Percentiles rank a stretch among this genome's conserved stretches.
phyloP scores from a whole-genome alignment of 2,797 vertebrate species.

The Paedocypris micromegethes region DNA sequence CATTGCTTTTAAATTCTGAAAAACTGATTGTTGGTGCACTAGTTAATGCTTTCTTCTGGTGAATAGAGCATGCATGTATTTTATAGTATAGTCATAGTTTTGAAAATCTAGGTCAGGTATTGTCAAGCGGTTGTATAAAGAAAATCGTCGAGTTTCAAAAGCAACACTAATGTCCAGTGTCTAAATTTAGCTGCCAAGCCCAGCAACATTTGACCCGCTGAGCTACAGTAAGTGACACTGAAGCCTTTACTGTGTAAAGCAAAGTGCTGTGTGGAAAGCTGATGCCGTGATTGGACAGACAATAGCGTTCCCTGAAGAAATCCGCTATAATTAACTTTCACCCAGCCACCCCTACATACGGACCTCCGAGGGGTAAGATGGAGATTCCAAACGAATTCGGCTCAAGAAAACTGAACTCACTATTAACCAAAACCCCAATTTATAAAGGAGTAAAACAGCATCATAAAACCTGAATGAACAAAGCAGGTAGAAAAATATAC shows the following conservation, averaged over 20 bases:
- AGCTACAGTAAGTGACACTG: constrained; percentile 4
- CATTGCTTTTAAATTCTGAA: too few species aligned
- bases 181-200: background rate
- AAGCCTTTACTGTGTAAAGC: constrained; percentile 32
- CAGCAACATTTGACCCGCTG: constrained; percentile 3
- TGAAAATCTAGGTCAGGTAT: constrained; percentile 10
- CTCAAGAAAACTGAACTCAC: too few species aligned
- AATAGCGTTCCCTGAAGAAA: constrained; percentile 48
- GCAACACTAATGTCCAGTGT: constrained; percentile 7
- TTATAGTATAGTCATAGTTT: too few species aligned
- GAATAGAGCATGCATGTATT: too few species aligned
- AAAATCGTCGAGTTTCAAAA: background rate
- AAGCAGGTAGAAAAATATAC: background rate
- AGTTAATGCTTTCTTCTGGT: too few species aligned
- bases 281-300: constrained; percentile 47
- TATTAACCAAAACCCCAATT: too few species aligned
- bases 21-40: too few species aligned
- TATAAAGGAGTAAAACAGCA: too few species aligned
- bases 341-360: constrained; percentile 28
- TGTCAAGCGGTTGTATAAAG: background rate
- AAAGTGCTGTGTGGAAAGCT: constrained; percentile 40
- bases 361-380: constrained; percentile 16
- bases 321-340: constrained; percentile 62
- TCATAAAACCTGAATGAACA: background rate
- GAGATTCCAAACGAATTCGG: too few species aligned